Evolutionary conservation across 1,140 invertebrate genomes (phyloP).

Genomic region (Grapholita molesta): DNA sequence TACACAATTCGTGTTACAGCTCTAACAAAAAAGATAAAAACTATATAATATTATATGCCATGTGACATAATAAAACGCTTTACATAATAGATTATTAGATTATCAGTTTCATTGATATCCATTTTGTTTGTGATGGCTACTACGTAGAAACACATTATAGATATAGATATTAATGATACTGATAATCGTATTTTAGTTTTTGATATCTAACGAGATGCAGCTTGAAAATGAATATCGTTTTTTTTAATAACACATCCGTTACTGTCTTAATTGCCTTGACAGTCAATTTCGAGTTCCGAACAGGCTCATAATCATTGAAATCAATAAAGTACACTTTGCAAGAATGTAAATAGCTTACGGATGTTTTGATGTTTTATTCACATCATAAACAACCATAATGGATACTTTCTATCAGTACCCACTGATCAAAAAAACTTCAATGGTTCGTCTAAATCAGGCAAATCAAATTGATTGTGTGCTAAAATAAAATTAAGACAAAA

Average conservation of each 20-base stretch:
- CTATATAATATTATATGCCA: neutral
- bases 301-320: neutral
- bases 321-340: neutral
- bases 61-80: neutral
- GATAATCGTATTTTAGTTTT: neutral
- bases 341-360: neutral
- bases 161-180: neutral
- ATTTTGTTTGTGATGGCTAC: neutral
- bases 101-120: neutral
- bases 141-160: neutral
- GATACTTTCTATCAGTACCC: neutral
- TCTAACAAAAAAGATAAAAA: neutral
- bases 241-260: neutral
- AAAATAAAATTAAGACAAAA: too few species aligned
- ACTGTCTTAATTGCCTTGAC: neutral
- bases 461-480: too few species aligned
- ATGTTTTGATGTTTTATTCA: neutral
- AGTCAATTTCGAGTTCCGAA: neutral
- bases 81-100: neutral
- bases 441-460: too few species aligned
- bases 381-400: neutral
- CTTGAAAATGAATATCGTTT: neutral
- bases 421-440: too few species aligned
- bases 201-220: neutral
- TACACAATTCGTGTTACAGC: too few species aligned